Conservation (phyloP, 2,113 vertebrate species). For the Leucopsar rothschildi region DNA sequence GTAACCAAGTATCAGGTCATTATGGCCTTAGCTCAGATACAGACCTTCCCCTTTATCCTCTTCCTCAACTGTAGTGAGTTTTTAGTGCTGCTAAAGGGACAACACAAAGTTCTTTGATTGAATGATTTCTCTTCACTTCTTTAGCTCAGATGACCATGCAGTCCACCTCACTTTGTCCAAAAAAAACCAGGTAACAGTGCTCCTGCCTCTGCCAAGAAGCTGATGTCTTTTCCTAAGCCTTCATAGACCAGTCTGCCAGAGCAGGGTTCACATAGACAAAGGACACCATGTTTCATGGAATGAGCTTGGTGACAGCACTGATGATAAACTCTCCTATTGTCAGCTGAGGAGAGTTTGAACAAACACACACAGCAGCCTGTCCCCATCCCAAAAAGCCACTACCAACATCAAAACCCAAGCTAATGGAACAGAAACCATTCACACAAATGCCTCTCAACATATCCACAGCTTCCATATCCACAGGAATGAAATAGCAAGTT, state of each 20-base stretch:
- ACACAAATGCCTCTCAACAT: constrained; percentile 49
- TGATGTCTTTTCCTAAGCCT: not conserved
- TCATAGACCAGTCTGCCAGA: constrained; percentile 37
- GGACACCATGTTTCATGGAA: constrained; percentile 62
- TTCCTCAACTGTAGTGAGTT: not conserved
- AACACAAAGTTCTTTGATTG: not conserved
- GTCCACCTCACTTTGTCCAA: not conserved
- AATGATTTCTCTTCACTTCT: not conserved
- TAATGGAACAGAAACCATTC: constrained; percentile 9
- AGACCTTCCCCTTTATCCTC: not conserved
- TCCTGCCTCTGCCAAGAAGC: not conserved
- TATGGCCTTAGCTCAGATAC: not conserved
- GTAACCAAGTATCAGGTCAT: not conserved
- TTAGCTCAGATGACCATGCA: not conserved
- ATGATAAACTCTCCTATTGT: constrained; percentile 29
- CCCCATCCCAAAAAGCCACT: not conserved
- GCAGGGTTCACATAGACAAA: constrained; percentile 64
- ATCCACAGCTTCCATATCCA: constrained; percentile 32
- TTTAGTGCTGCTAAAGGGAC: not conserved
- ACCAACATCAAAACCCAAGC: not conserved
- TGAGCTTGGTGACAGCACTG: constrained; percentile 26
- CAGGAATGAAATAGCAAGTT: not conserved
- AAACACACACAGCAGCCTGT: not conserved
- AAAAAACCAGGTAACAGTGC: not conserved
- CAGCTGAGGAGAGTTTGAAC: constrained; percentile 23